phyloP scores from a whole-genome alignment of 2,888 invertebrate genomes.

The Melieria picta region DNA sequence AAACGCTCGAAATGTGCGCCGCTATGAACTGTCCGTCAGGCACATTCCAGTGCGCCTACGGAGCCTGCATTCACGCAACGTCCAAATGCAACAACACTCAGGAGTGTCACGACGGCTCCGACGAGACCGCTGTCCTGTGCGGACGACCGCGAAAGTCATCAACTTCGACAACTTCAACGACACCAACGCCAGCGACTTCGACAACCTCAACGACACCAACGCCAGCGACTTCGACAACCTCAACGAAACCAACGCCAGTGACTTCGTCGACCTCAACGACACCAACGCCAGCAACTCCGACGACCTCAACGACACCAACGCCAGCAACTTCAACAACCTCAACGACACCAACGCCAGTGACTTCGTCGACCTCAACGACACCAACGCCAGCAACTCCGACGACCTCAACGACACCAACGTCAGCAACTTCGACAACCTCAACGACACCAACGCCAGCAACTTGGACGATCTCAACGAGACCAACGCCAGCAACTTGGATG shows the following conservation, averaged over 20 bases:
- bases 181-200: background rate
- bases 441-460: too few species aligned
- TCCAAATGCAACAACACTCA: slow-evolving; percentile 42
- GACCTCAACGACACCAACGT: too few species aligned
- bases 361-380: too few species aligned
- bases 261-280: background rate
- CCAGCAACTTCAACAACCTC: background rate
- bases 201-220: background rate
- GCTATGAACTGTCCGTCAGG: slow-evolving; percentile 40
- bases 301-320: background rate
- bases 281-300: background rate
- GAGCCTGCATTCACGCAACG: slow-evolving; percentile 45
- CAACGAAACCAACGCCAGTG: too few species aligned
- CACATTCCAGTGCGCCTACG: slow-evolving; percentile 51
- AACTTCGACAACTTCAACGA: background rate
- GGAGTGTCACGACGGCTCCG: slow-evolving; percentile 51
- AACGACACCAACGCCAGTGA: too few species aligned
- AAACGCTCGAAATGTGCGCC: slow-evolving; percentile 45
- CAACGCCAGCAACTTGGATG: too few species aligned
- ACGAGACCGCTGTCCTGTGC: slow-evolving; percentile 46
- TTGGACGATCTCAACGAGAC: too few species aligned
- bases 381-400: too few species aligned
- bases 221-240: background rate
- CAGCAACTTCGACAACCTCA: too few species aligned
- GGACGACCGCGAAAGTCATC: background rate